A percentile compares a stretch with the other conserved stretches of the same genome.
Conservation (phyloP, 2,888 invertebrate genomes). For the Spilarctia lutea region DNA sequence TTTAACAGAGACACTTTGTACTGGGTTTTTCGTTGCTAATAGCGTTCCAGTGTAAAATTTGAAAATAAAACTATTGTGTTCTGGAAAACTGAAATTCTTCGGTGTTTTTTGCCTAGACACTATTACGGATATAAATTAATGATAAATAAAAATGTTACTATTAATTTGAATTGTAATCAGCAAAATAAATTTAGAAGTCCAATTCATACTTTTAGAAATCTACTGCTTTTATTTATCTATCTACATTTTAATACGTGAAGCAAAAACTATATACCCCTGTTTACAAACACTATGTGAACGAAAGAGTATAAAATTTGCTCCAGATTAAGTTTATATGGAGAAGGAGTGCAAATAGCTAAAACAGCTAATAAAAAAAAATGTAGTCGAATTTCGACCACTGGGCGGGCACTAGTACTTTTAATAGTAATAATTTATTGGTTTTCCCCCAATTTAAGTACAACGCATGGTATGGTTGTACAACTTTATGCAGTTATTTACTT, state of each 20-base stretch:
- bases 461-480: background rate
- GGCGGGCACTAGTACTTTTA: too few relatives aligned
- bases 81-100: conserved; percentile 37
- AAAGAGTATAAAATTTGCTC: too few relatives aligned
- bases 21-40: conserved; percentile 51
- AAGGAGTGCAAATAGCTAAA: too few relatives aligned
- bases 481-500: background rate
- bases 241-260: too few relatives aligned
- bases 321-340: too few relatives aligned
- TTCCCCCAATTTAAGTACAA: background rate
- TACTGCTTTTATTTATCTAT: background rate
- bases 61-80: conserved; percentile 46
- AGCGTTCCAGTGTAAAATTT: conserved; percentile 47
- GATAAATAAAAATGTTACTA: conserved; percentile 23
- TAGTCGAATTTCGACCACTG: too few relatives aligned
- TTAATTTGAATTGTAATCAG: background rate
- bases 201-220: background rate
- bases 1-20: conserved; percentile 54
- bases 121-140: conserved; percentile 27
- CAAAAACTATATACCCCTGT: too few relatives aligned
- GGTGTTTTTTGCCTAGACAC: conserved; percentile 20
- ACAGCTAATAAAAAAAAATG: too few relatives aligned
- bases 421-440: background rate
- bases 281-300: too few relatives aligned
- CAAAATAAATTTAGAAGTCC: background rate